Percentiles rank a stretch among this genome's conserved stretches.
phyloP scores from a whole-genome alignment of 2,888 invertebrate genomes.

The Toxonevra muliebris region DNA sequence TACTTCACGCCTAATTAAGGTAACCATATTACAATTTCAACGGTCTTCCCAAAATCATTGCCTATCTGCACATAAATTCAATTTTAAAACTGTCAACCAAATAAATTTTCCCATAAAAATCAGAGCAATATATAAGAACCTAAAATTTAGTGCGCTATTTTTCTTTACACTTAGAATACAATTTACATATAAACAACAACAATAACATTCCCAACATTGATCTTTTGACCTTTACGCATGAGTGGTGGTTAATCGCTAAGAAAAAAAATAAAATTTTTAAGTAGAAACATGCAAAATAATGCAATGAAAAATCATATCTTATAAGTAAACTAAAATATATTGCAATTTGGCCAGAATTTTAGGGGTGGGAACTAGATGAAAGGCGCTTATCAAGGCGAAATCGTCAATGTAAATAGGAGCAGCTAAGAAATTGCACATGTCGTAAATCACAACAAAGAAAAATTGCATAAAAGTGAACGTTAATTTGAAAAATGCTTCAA shows the following conservation, averaged over 20 bases:
- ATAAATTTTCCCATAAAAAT: neutral
- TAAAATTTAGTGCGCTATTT: neutral
- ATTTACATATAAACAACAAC: neutral
- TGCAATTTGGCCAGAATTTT: neutral
- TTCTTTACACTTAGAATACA: neutral
- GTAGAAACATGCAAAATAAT: slow-evolving; percentile 27
- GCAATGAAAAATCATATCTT: slow-evolving; percentile 43
- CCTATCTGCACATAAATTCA: neutral
- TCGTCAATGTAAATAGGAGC: neutral
- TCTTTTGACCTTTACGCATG: slow-evolving; percentile 57
- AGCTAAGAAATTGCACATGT: neutral
- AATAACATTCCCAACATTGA: slow-evolving; percentile 42
- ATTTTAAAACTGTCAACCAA: slow-evolving; percentile 1
- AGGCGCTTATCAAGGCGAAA: slow-evolving; percentile 8
- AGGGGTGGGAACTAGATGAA: slow-evolving; percentile 5
- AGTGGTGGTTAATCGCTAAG: slow-evolving; percentile 38
- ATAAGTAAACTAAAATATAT: neutral
- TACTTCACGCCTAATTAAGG: slow-evolving; percentile 5
- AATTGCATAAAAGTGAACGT: slow-evolving; percentile 8
- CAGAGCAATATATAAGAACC: neutral
- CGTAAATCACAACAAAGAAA: neutral
- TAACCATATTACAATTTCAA: neutral
- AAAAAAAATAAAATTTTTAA: too few relatives aligned
- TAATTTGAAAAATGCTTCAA: neutral
- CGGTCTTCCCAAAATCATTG: neutral